Conservation (phyloP, 2,797 vertebrate species). For the Enteromius argenteus region DNA sequence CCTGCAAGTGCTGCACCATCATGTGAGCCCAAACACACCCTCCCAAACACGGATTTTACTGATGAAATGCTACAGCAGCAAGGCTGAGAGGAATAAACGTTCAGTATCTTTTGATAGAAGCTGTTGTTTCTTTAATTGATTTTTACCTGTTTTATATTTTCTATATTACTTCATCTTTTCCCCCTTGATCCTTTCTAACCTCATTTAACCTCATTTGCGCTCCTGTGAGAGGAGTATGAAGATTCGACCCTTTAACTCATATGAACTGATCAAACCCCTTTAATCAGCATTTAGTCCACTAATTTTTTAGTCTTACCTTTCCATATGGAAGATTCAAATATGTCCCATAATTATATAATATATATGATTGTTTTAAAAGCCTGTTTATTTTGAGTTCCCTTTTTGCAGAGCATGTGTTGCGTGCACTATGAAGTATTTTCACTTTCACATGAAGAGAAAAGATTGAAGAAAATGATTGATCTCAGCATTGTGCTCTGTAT, state of each 20-base stretch:
- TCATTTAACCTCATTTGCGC: conserved; percentile 12
- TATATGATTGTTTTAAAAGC: conserved; percentile 64
- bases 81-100: conserved; percentile 53
- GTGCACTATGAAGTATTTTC: conserved; percentile 52
- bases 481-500: conserved; percentile 28
- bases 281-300: conserved; percentile 37
- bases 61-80: conserved; percentile 54
- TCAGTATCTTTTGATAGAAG: conserved; percentile 65
- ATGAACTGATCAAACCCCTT: conserved; percentile 24
- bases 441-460: conserved; percentile 38
- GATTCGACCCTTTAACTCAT: conserved; percentile 56
- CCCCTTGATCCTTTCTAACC: conserved; percentile 47
- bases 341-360: conserved; percentile 59
- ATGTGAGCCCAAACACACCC: conserved; percentile 77
- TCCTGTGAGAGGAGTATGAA: conserved; percentile 17
- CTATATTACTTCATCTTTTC: conserved; percentile 22
- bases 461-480: conserved; percentile 16
- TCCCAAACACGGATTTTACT: conserved; percentile 29
- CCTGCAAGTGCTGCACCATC: conserved; percentile 86
- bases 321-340: conserved; percentile 59
- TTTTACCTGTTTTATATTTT: conserved; percentile 58
- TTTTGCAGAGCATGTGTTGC: conserved; percentile 55
- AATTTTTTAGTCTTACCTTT: conserved; percentile 56
- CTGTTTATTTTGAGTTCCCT: conserved; percentile 28
- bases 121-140: conserved; percentile 62